Evolutionary conservation across 2,113 vertebrate species (phyloP), one percentile per base, ranked within the genome.

Genomic region (Xerus inauris): DNA sequence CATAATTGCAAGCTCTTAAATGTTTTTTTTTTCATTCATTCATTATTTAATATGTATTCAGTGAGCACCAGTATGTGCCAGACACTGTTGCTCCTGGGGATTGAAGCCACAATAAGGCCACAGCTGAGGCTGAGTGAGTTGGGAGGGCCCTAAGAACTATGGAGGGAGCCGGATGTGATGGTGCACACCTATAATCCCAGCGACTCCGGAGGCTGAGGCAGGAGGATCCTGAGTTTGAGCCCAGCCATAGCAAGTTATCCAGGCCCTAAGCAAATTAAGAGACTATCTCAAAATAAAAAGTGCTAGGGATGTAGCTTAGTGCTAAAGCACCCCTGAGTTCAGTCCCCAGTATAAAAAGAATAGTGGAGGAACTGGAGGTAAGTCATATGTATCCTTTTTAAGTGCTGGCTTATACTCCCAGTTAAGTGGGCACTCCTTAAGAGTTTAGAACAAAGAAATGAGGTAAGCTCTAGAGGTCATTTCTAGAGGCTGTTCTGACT

Each of bases 1-100:
- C 49, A 69, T 19, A 49, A 0, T 82, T 42, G 59, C 73, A 79
- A 72, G 73, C 28, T 79, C 65, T 81, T 71, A 54, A 79, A 28
- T 87, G 72, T 6, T 59, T 94, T 82, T 24, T 51, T 62, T 38
- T 38, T 24, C 38, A n/a, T 80, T 85, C 65, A 86, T 84, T 77
- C 26, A 71, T 69, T 93, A 13, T 77, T 69, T 51, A 80, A 35
- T 40, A 42, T 8, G 22, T 64, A 57, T 26, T 91, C 80, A 51
- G 28, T 72, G 85, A 91, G 81, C 32, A 89, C 88, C n/a, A 89
- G 1, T 65, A 17, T 72, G 45, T 97, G 76, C 59, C 51, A 92
- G 35, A 28, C 40, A 62, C 35, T 81, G 81, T 85, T 59, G 57
- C 22, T 24, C 57, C 57, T 59, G 57, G 57, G 57, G 24, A 62